A percentile compares a stretch with the other conserved stretches of the same genome.
Evolutionary conservation across 2,797 vertebrate species (phyloP).

Genomic region (Epinephelus awoara): DNA sequence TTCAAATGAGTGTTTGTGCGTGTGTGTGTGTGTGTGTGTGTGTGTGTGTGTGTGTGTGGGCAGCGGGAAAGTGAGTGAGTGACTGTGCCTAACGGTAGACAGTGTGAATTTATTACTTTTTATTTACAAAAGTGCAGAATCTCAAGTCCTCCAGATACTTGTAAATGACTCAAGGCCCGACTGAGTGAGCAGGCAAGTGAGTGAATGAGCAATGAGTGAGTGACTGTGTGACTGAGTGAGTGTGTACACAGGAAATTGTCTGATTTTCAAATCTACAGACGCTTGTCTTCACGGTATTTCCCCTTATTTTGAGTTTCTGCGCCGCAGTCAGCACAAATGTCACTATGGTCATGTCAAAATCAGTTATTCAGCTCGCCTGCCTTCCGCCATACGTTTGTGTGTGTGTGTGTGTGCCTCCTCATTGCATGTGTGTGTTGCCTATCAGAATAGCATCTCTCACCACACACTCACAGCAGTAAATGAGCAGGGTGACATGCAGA

Average conservation of each 20-base stretch:
- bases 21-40: slow-evolving; percentile 31
- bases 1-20: slow-evolving; percentile 54
- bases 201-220: slow-evolving; percentile 55
- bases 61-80: slow-evolving; percentile 39
- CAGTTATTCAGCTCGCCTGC: slow-evolving; percentile 10
- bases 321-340: slow-evolving; percentile 26
- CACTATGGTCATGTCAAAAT: slow-evolving; percentile 16
- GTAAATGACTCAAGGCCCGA: slow-evolving; percentile 44
- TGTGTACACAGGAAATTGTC: background rate
- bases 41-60: slow-evolving; percentile 5
- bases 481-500: slow-evolving; percentile 57
- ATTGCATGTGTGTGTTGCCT: background rate
- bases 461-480: slow-evolving; percentile 37
- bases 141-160: slow-evolving; percentile 36
- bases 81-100: slow-evolving; percentile 43
- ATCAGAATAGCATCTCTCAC: slow-evolving; percentile 41
- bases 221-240: slow-evolving; percentile 13
- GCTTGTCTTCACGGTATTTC: background rate
- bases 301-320: slow-evolving; percentile 1
- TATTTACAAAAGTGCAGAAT: slow-evolving; percentile 69
- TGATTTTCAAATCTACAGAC: background rate
- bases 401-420: slow-evolving; percentile 1
- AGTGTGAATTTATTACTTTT: slow-evolving; percentile 66
- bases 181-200: background rate
- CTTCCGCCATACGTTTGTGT: slow-evolving; percentile 16